Conservation (phyloP, 2,113 vertebrate species). For the Eptesicus fuscus region DNA sequence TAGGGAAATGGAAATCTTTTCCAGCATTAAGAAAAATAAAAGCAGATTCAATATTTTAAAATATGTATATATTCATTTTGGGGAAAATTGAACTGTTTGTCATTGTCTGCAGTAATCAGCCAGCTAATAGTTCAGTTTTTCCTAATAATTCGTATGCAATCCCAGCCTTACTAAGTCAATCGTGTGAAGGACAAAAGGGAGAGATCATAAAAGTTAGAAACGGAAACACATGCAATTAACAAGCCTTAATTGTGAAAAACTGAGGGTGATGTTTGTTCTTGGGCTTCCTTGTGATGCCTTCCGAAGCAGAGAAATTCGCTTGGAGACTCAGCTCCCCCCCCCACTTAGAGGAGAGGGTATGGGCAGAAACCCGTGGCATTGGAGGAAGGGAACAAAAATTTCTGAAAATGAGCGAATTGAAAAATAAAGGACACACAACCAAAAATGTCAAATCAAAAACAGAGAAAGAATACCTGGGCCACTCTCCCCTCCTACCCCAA, state of each 20-base stretch:
- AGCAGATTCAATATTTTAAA: neutral
- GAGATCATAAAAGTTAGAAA: neutral
- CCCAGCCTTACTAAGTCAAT: neutral
- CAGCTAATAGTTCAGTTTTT: neutral
- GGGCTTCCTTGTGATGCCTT: neutral
- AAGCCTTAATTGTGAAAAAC: neutral
- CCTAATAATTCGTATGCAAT: neutral
- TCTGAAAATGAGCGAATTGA: neutral
- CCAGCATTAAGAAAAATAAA: neutral
- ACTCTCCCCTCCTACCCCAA: neutral
- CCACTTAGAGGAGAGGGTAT: neutral
- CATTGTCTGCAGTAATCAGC: neutral
- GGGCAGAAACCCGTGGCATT: neutral
- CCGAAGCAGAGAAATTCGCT: neutral
- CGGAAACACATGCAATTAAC: neutral
- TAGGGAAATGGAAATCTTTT: neutral
- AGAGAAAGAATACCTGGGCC: neutral
- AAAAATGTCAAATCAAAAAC: neutral
- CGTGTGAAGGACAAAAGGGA: neutral
- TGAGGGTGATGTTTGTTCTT: neutral
- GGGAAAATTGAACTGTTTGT: neutral
- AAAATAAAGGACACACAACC: neutral
- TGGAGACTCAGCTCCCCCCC: neutral
- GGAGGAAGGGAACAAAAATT: neutral
- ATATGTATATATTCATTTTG: neutral